Conservation (phyloP, 1,140 invertebrate species). For the Campodea augens region DNA sequence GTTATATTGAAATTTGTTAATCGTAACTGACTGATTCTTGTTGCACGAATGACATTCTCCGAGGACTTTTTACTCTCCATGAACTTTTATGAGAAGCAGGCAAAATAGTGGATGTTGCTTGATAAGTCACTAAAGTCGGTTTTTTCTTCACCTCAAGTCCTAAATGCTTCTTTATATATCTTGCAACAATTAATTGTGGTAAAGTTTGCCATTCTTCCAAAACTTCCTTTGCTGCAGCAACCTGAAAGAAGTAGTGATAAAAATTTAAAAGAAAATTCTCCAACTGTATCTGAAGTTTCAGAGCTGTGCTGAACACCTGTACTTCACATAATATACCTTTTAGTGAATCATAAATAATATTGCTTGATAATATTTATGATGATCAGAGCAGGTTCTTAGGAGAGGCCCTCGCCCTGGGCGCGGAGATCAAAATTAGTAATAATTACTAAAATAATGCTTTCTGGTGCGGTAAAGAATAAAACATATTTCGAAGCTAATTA, state of each 20-base stretch:
- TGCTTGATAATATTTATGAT: too few relatives aligned
- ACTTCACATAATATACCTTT: too few relatives aligned
- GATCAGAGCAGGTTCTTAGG: too few relatives aligned
- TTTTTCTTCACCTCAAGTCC: slow-evolving; percentile 33
- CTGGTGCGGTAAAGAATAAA: too few relatives aligned
- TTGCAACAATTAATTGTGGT: slow-evolving; percentile 67
- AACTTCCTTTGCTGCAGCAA: slow-evolving; percentile 67
- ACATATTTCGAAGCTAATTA: too few relatives aligned
- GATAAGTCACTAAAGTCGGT: slow-evolving; percentile 11
- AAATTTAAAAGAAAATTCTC: slow-evolving; percentile 3
- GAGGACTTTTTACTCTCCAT: slow-evolving; percentile 57
- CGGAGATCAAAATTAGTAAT: too few relatives aligned
- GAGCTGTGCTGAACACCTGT: too few relatives aligned
- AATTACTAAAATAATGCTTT: too few relatives aligned
- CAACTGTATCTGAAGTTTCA: not conserved
- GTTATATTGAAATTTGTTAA: slow-evolving; percentile 32
- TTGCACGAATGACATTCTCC: slow-evolving; percentile 67
- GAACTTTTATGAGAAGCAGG: slow-evolving; percentile 43
- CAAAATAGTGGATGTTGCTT: slow-evolving; percentile 4
- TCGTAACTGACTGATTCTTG: slow-evolving; percentile 78
- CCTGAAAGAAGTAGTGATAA: slow-evolving; percentile 27
- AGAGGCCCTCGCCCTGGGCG: too few relatives aligned
- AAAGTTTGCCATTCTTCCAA: slow-evolving; percentile 82
- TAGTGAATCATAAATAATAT: too few relatives aligned
- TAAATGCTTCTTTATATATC: slow-evolving; percentile 70